These are phyloP conservation scores for Dendrocopos noguchii DNA, from an alignment of 2,113 vertebrate genomes.

Conservation along the genomic window DNA sequence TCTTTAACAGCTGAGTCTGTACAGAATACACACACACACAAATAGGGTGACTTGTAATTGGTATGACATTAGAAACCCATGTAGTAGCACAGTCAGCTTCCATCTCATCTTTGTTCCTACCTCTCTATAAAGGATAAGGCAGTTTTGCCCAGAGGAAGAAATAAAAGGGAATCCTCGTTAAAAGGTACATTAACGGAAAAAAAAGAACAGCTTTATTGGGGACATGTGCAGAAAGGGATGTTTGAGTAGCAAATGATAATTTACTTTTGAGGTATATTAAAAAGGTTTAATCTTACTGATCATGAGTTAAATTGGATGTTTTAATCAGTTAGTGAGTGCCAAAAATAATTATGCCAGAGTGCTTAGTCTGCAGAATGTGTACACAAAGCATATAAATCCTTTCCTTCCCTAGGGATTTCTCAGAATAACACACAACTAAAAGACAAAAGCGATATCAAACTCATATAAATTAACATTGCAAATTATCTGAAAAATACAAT, in stretches of 20 bases:
- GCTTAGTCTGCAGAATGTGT: slow-evolving; percentile 93
- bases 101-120: slow-evolving; percentile 75
- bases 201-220: slow-evolving; percentile 75
- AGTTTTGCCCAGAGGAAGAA: slow-evolving; percentile 81
- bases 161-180: slow-evolving; percentile 79
- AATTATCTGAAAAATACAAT: slow-evolving; percentile 94
- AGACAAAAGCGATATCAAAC: slow-evolving; percentile 93
- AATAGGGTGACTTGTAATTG: slow-evolving; percentile 65
- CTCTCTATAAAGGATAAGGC: slow-evolving; percentile 73
- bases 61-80: slow-evolving; percentile 67
- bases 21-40: not conserved
- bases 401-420: slow-evolving; percentile 87
- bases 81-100: slow-evolving; percentile 65
- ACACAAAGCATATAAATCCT: slow-evolving; percentile 95
- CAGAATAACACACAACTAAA: slow-evolving; percentile 89
- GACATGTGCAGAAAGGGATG: slow-evolving; percentile 70
- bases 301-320: slow-evolving; percentile 91
- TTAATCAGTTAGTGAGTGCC: slow-evolving; percentile 85
- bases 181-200: slow-evolving; percentile 76
- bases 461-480: slow-evolving; percentile 97
- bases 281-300: slow-evolving; percentile 92
- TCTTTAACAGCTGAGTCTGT: slow-evolving; percentile 59
- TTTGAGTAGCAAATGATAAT: slow-evolving; percentile 83
- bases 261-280: slow-evolving; percentile 86
- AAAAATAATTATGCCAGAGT: slow-evolving; percentile 94